Percentiles rank a stretch among this genome's conserved stretches.
phyloP scores from a whole-genome alignment of 2,888 invertebrate genomes.

The Phalera bucephala region DNA sequence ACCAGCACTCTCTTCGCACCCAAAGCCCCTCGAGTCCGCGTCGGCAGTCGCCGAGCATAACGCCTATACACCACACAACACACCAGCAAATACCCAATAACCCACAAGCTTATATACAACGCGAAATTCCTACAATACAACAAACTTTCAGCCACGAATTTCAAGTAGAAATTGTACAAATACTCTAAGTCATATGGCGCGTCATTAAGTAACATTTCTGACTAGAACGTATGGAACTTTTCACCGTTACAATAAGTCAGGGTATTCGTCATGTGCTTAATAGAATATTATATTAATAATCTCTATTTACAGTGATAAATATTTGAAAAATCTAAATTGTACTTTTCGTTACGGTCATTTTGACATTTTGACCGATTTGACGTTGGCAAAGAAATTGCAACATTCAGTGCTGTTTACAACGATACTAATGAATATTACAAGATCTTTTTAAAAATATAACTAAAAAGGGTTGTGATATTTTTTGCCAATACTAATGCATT shows the following conservation, averaged over 20 bases:
- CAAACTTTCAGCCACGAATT: conserved; percentile 59
- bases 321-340: conserved; percentile 17
- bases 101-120: conserved; percentile 80
- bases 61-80: conserved; percentile 79
- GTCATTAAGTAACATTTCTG: conserved; percentile 66
- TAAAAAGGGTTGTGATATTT: too few relatives aligned
- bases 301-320: conserved; percentile 12
- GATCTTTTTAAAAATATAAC: too few relatives aligned
- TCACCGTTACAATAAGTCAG: conserved; percentile 9
- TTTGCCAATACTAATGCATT: too few relatives aligned
- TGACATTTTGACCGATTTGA: too few relatives aligned
- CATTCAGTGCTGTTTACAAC: too few relatives aligned
- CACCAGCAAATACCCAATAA: conserved; percentile 71
- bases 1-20: conserved; percentile 87
- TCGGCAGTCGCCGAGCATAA: conserved; percentile 73
- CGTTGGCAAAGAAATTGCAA: too few relatives aligned
- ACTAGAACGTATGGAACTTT: conserved; percentile 41
- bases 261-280: conserved; percentile 13
- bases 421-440: too few relatives aligned
- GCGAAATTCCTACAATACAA: conserved; percentile 67
- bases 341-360: conserved; percentile 26
- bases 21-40: conserved; percentile 74
- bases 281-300: conserved; percentile 4
- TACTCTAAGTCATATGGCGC: conserved; percentile 49
- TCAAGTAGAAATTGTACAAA: conserved; percentile 61